phyloP scores from a whole-genome alignment of 2,888 invertebrate genomes.

The Leptothorax acervorum region DNA sequence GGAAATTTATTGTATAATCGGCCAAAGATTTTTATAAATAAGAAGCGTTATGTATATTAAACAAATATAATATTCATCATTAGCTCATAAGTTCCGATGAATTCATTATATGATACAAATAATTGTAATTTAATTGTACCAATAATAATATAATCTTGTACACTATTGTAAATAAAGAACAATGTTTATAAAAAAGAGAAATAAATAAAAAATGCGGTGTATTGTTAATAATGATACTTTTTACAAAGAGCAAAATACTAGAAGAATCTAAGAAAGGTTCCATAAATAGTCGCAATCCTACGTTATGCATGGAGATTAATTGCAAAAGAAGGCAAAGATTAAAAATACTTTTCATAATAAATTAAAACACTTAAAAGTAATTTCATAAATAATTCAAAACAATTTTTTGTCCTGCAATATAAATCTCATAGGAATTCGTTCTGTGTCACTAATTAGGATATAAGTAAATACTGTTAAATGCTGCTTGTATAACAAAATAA shows the following conservation, averaged over 20 bases:
- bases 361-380: not conserved
- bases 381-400: no score
- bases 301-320: not conserved
- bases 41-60: not conserved
- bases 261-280: not conserved
- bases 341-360: not conserved
- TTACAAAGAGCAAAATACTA: not conserved
- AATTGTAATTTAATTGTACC: constrained; percentile 19
- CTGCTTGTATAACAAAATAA: not conserved
- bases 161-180: constrained; percentile 73
- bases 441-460: not conserved
- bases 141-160: constrained; percentile 59
- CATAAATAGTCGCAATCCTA: not conserved
- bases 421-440: not conserved
- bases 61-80: not conserved
- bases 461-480: not conserved
- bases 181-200: not conserved
- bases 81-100: not conserved
- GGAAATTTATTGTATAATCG: not conserved
- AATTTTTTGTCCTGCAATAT: not conserved
- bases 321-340: not conserved
- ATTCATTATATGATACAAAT: not conserved
- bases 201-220: not conserved
- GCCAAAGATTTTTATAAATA: constrained; percentile 41
- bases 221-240: not conserved